A percentile compares a stretch with the other conserved stretches of the same genome.
Conservation (phyloP, 2,113 vertebrate genomes). For the Takifugu bimaculatus region DNA sequence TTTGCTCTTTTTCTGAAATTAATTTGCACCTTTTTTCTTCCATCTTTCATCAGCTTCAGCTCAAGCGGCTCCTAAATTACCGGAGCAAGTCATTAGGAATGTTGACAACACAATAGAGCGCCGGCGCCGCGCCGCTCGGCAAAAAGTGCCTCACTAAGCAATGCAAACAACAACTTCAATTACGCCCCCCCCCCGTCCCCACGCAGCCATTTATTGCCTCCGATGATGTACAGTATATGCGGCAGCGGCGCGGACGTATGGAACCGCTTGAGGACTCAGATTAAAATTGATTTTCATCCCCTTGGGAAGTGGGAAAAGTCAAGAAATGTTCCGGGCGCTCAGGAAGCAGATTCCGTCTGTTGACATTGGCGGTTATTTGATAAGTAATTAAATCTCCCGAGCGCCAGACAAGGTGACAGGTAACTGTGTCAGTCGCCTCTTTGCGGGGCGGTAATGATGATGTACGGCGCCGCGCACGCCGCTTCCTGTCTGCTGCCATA, state of each 20-base stretch:
- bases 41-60: slow-evolving; percentile 45
- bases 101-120: slow-evolving; percentile 71
- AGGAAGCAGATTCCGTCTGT: slow-evolving; percentile 94
- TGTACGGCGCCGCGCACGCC: slow-evolving; percentile 49
- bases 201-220: slow-evolving; percentile 31
- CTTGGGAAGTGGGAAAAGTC: slow-evolving; percentile 88
- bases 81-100: slow-evolving; percentile 69
- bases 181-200: neutral
- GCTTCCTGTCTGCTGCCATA: slow-evolving; percentile 36
- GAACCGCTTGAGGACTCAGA: slow-evolving; percentile 85
- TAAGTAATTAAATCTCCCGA: slow-evolving; percentile 97
- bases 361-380: slow-evolving; percentile 96
- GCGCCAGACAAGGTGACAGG: slow-evolving; percentile 93
- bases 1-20: neutral
- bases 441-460: slow-evolving; percentile 83
- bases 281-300: slow-evolving; percentile 98
- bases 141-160: slow-evolving; percentile 70
- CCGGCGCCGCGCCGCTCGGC: slow-evolving; percentile 56
- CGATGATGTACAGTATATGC: slow-evolving; percentile 81
- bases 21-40: slow-evolving; percentile 26
- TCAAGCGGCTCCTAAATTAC: slow-evolving; percentile 62
- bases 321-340: slow-evolving; percentile 94
- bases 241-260: slow-evolving; percentile 83
- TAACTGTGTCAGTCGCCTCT: slow-evolving; percentile 79
- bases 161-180: slow-evolving; percentile 76